A percentile compares a stretch with the other conserved stretches of the same genome.
Conservation (phyloP, 2,797 vertebrate genomes). For the Lepilemur ruficaudatus region DNA sequence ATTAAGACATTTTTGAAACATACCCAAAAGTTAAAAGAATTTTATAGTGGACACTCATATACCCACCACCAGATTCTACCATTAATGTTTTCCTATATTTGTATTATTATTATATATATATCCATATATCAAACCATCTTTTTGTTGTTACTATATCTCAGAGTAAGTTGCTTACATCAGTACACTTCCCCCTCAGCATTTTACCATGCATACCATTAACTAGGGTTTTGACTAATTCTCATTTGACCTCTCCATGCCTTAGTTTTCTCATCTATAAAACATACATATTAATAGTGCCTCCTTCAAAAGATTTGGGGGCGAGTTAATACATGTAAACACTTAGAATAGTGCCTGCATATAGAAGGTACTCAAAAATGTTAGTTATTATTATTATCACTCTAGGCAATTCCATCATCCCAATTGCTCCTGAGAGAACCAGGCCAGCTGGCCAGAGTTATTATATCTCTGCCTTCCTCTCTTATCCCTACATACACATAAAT, state of each 20-base stretch:
- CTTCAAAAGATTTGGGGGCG: not conserved
- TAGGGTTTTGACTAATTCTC: not conserved
- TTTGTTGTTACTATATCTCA: not conserved
- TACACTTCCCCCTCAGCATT: not conserved
- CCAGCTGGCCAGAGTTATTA: not conserved
- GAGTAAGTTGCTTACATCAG: not conserved
- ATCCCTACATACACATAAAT: not conserved
- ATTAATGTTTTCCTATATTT: constrained; percentile 15
- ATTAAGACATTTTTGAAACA: not conserved
- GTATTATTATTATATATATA: not conserved
- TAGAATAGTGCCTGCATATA: not conserved
- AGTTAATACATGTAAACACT: not conserved
- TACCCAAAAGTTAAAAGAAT: not conserved
- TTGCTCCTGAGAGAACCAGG: constrained; percentile 2
- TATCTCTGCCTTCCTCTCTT: not conserved
- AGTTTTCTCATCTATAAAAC: not conserved
- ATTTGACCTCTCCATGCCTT: constrained; percentile 4
- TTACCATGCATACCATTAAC: not conserved
- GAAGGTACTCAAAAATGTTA: not conserved
- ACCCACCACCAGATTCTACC: constrained; percentile 1
- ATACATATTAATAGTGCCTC: not conserved
- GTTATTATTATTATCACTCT: not conserved
- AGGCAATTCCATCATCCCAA: not conserved
- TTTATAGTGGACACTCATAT: not conserved
- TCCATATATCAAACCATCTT: not conserved